Percentiles rank a stretch among this genome's conserved stretches.
Conservation (phyloP, 2,888 invertebrate genomes). For the Chironomus tentans region DNA sequence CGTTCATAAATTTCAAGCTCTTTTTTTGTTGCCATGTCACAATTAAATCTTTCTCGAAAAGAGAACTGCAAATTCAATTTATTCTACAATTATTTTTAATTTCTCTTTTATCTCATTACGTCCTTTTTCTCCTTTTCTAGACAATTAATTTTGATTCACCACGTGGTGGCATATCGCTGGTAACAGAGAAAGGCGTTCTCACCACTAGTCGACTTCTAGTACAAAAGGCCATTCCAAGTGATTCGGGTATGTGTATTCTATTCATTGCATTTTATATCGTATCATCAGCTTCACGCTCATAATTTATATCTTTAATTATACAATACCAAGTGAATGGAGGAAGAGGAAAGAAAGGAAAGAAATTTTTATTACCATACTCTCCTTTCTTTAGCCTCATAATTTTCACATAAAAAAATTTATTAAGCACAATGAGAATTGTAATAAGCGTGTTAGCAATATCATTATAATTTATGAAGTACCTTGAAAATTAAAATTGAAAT, state of each 20-base stretch:
- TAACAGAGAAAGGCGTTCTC: constrained; percentile 75
- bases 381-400: too few species aligned
- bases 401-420: background rate
- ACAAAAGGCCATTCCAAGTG: constrained; percentile 67
- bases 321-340: background rate
- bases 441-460: too few species aligned
- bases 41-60: background rate
- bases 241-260: constrained; percentile 44
- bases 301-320: background rate
- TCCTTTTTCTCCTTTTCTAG: constrained; percentile 42
- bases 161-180: constrained; percentile 76
- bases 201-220: constrained; percentile 76
- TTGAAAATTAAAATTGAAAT: constrained; percentile 7
- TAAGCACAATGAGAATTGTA: background rate
- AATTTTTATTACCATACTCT: background rate
- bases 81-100: background rate
- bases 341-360: background rate
- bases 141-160: constrained; percentile 86
- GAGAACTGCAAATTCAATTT: background rate
- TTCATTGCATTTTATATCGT: background rate
- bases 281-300: background rate
- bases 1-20: too few species aligned
- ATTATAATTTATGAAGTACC: background rate
- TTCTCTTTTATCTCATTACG: constrained; percentile 29
- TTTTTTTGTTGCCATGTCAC: too few species aligned